Percentiles rank a stretch among this genome's conserved stretches.
Evolutionary conservation across 1,140 invertebrate genomes (phyloP).

Genomic region (Drosophila chauvacae): DNA sequence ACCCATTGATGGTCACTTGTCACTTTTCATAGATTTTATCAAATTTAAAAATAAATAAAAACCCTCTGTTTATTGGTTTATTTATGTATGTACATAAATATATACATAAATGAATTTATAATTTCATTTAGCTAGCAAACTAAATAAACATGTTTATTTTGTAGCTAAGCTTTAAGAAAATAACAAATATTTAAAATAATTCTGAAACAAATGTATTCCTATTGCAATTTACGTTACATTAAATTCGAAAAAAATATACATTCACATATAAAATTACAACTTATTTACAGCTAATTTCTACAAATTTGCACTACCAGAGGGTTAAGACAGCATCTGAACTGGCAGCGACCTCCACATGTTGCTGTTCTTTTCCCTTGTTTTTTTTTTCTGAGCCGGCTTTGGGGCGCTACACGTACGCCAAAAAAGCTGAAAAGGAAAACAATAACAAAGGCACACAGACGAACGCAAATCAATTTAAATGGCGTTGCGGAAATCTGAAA

Average conservation of each 20-base stretch:
- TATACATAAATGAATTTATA: too few species aligned
- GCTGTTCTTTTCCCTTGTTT: constrained; percentile 1
- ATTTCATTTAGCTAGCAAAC: too few species aligned
- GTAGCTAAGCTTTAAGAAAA: too few species aligned
- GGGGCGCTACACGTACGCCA: constrained; percentile 75
- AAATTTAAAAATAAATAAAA: constrained; percentile 20
- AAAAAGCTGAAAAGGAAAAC: constrained; percentile 38
- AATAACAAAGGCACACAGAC: constrained; percentile 27
- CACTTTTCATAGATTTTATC: not conserved
- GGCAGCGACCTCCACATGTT: constrained; percentile 13
- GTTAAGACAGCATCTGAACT: constrained; percentile 10
- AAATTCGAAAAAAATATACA: too few species aligned
- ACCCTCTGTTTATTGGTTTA: not conserved
- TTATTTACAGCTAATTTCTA: too few species aligned
- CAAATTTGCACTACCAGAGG: not conserved
- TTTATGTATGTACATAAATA: too few species aligned
- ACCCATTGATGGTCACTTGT: not conserved
- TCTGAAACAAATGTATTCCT: too few species aligned
- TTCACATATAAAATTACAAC: too few species aligned
- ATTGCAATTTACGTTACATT: too few species aligned
- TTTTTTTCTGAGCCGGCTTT: constrained; percentile 45
- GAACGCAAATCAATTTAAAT: constrained; percentile 51
- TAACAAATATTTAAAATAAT: too few species aligned
- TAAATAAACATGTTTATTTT: too few species aligned
- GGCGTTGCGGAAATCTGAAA: constrained; percentile 76